These are phyloP conservation scores for Epizoanthus ramosus DNA, from an alignment of 92 coral and sea anemone genomes.

Conservation along the genomic window DNA sequence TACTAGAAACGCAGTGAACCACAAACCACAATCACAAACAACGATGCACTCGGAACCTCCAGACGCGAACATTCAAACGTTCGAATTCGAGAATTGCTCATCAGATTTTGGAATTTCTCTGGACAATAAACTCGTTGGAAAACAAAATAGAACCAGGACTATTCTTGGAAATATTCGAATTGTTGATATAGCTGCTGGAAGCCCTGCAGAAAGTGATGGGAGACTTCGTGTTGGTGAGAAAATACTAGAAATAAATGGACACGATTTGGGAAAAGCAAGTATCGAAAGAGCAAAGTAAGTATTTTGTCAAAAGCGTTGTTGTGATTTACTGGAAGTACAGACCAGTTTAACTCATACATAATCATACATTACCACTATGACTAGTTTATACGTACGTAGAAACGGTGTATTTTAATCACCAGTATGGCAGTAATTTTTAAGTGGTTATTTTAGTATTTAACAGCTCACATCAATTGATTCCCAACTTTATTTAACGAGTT, in stretches of 20 bases:
- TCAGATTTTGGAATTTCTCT: slow-evolving; percentile 74
- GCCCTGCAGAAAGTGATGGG: slow-evolving; percentile 70
- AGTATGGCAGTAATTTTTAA: neutral
- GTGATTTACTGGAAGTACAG: neutral
- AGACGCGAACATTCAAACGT: slow-evolving; percentile 33
- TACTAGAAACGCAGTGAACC: neutral
- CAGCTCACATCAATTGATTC: neutral
- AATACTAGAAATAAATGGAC: slow-evolving; percentile 79
- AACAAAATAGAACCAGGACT: slow-evolving; percentile 62
- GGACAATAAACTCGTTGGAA: slow-evolving; percentile 55
- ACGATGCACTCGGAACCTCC: slow-evolving; percentile 12
- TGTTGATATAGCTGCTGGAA: slow-evolving; percentile 66
- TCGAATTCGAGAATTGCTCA: slow-evolving; percentile 81
- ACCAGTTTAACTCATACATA: neutral
- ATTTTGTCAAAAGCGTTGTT: neutral
- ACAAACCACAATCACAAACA: neutral
- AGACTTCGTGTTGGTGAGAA: slow-evolving; percentile 77
- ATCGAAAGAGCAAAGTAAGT: slow-evolving; percentile 82
- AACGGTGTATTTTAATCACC: no score
- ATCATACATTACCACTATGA: slow-evolving; percentile 5
- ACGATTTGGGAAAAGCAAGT: slow-evolving; percentile 77
- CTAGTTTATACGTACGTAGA: neutral
- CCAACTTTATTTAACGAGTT: neutral
- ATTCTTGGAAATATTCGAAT: slow-evolving; percentile 79
- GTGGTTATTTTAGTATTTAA: neutral